phyloP scores from a whole-genome alignment of 92 coral and sea anemone species.

The Heteractis magnifica region DNA sequence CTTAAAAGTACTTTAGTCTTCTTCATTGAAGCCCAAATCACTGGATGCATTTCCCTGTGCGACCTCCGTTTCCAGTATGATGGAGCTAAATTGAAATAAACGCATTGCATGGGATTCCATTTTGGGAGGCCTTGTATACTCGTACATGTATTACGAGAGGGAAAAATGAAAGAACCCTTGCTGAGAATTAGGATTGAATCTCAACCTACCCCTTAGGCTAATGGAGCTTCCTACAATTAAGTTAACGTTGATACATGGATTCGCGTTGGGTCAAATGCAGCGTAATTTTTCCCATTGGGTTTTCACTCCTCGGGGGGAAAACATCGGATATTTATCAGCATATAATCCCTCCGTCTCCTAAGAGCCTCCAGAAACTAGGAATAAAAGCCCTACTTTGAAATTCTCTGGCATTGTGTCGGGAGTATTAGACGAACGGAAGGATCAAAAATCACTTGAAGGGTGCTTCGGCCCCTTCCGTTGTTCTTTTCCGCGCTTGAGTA shows the following conservation, averaged over 20 bases:
- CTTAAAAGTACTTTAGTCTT: background rate
- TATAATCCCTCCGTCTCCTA: too few species aligned
- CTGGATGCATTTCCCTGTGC: background rate
- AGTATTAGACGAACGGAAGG: constrained; percentile 2
- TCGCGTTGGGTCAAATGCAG: background rate
- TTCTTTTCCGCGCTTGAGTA: constrained; percentile 1
- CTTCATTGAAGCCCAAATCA: background rate
- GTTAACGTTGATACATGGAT: too few species aligned
- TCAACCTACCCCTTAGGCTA: too few species aligned
- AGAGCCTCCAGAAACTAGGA: background rate
- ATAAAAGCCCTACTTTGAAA: background rate
- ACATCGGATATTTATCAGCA: background rate
- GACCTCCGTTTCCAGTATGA: background rate
- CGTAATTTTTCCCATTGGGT: background rate
- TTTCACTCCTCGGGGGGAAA: background rate
- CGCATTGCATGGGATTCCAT: background rate
- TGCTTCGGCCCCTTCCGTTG: background rate
- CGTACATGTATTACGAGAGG: too few species aligned
- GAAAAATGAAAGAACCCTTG: too few species aligned
- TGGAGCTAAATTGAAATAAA: background rate
- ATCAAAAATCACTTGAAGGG: background rate
- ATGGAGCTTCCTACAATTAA: too few species aligned
- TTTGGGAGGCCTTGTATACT: background rate
- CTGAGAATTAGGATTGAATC: too few species aligned
- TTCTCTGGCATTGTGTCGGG: background rate